A percentile compares a stretch with the other conserved stretches of the same genome.
Conservation (phyloP, 1,140 invertebrate genomes). For the Brachionus koreanus region DNA sequence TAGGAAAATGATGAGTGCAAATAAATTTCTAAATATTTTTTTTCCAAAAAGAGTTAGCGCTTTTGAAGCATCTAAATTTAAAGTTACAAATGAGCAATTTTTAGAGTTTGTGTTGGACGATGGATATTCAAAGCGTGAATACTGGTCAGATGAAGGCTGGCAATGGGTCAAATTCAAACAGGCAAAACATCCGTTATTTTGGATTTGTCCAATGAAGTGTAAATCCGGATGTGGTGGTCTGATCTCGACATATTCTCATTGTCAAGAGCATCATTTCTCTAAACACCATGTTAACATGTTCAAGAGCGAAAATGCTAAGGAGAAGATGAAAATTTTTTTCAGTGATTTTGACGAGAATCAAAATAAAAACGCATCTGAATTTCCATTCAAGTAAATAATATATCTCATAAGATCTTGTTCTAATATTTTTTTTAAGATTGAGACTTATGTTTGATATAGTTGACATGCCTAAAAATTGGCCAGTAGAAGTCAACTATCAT, state of each 20-base stretch:
- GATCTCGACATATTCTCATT: constrained; percentile 48
- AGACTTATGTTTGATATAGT: constrained; percentile 56
- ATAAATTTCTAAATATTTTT: not conserved
- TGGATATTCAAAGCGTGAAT: constrained; percentile 51
- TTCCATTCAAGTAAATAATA: constrained; percentile 39
- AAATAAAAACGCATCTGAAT: not conserved
- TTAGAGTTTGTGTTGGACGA: constrained; percentile 54
- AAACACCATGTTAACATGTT: not conserved
- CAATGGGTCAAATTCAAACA: constrained; percentile 52
- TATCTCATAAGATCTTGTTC: not conserved
- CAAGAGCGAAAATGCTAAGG: not conserved
- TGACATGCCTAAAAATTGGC: constrained; percentile 56
- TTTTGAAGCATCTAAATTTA: constrained; percentile 54
- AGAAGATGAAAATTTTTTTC: constrained; percentile 1
- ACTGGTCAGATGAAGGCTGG: constrained; percentile 56
- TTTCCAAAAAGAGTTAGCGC: constrained; percentile 50
- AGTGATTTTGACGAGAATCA: not conserved
- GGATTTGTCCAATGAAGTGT: constrained; percentile 53
- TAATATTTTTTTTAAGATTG: constrained; percentile 48
- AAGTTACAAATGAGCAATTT: constrained; percentile 54
- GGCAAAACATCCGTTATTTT: constrained; percentile 55
- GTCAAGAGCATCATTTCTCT: constrained; percentile 23
- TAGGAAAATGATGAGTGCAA: not conserved
- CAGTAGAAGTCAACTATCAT: constrained; percentile 57
- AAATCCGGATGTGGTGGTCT: constrained; percentile 53